Evolutionary conservation across 92 coral and sea anemone genomes (phyloP).

Genomic region (Parazoanthus atlanticus): DNA sequence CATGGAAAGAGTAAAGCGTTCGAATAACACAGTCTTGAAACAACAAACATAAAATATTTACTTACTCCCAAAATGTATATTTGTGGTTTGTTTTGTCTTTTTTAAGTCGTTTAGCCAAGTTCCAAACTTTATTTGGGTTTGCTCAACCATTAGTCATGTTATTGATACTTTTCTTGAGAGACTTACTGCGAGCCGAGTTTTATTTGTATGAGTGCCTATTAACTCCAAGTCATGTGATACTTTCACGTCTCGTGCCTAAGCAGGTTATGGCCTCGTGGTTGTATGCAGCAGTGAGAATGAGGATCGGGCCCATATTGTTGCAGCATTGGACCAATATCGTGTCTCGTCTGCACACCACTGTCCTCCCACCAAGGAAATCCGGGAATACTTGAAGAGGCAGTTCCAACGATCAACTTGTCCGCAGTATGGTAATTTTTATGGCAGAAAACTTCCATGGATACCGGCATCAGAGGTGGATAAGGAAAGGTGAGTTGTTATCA

Average conservation of each 20-base stretch:
- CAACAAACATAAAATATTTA: too few relatives aligned
- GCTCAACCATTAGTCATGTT: too few relatives aligned
- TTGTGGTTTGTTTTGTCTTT: too few relatives aligned
- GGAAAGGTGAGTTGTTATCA: slow-evolving; percentile 43
- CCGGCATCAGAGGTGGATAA: slow-evolving; percentile 79
- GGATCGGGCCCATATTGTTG: slow-evolving; percentile 80
- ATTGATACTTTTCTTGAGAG: too few relatives aligned
- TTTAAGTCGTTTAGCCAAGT: too few relatives aligned
- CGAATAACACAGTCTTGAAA: neutral
- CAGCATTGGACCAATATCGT: slow-evolving; percentile 75
- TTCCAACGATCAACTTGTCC: slow-evolving; percentile 45
- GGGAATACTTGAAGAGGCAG: slow-evolving; percentile 55
- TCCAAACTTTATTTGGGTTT: too few relatives aligned
- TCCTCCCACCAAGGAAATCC: slow-evolving; percentile 52
- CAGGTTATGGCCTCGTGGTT: slow-evolving; percentile 73
- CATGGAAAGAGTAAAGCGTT: too few relatives aligned
- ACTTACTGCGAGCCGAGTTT: too few relatives aligned
- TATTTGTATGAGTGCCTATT: too few relatives aligned
- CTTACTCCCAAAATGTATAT: too few relatives aligned
- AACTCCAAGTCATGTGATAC: too few relatives aligned
- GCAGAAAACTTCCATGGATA: slow-evolving; percentile 62
- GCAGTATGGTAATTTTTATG: slow-evolving; percentile 45
- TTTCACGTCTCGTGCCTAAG: neutral
- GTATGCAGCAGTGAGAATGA: slow-evolving; percentile 87
- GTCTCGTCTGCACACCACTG: slow-evolving; percentile 64